These are phyloP conservation scores for Oppia nitens DNA, from an alignment of 1,140 invertebrate species.

Conservation along the genomic window DNA sequence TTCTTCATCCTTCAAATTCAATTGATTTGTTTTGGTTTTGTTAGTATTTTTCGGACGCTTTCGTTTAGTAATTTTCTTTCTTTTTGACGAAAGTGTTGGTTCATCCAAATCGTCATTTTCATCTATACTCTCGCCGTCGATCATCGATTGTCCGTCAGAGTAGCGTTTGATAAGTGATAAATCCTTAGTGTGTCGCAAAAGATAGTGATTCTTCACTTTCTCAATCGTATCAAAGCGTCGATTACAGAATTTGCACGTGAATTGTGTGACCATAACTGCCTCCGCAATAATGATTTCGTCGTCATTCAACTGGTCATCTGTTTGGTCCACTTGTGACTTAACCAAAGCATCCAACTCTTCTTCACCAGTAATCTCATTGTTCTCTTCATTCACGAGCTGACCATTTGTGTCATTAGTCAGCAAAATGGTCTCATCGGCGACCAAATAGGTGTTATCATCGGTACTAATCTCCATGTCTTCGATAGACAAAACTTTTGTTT, in stretches of 20 bases:
- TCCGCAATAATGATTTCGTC: background rate
- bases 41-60: background rate
- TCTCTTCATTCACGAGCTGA: no score
- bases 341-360: no score
- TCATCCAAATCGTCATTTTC: background rate
- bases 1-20: background rate
- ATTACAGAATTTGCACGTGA: constrained; percentile 6
- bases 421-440: no score
- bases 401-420: no score
- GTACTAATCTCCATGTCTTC: no score
- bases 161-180: background rate
- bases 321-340: no score
- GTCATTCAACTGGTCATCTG: background rate
- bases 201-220: constrained; percentile 1
- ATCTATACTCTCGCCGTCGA: background rate
- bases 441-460: no score
- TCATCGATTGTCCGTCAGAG: background rate
- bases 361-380: no score
- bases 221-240: background rate
- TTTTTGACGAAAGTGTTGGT: background rate
- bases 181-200: background rate
- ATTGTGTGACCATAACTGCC: constrained; percentile 3
- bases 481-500: no score
- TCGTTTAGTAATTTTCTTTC: background rate
- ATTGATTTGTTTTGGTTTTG: background rate